These are phyloP conservation scores for Nephrotoma flavescens DNA, from an alignment of 2,888 invertebrate species.

Conservation along the genomic window DNA sequence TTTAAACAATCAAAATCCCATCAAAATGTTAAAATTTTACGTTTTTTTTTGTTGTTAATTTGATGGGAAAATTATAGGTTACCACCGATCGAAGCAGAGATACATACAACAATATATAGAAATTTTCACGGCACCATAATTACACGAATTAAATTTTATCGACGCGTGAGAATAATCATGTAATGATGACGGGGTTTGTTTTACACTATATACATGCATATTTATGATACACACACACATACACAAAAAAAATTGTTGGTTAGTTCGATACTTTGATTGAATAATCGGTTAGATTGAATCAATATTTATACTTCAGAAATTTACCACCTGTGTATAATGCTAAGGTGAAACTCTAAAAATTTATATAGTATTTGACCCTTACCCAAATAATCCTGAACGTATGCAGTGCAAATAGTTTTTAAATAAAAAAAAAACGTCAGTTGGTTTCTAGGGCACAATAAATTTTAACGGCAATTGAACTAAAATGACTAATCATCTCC, in stretches of 20 bases:
- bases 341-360: no score
- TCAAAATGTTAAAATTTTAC: neutral
- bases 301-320: neutral
- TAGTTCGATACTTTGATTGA: neutral
- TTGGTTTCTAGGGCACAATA: neutral
- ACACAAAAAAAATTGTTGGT: neutral
- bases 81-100: neutral
- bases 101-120: neutral
- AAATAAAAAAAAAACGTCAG: neutral
- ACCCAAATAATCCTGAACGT: neutral
- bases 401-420: neutral
- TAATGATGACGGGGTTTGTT: neutral
- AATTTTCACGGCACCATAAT: neutral
- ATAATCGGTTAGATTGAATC: neutral
- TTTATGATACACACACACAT: no score
- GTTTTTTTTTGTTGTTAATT: neutral
- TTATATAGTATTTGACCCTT: neutral
- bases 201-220: neutral
- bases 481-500: neutral
- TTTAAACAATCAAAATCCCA: neutral
- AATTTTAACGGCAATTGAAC: neutral
- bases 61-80: neutral
- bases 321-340: neutral
- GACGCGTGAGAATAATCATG: neutral
- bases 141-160: neutral